These are phyloP conservation scores for Neodon shergylaensis DNA, from an alignment of 2,113 vertebrate species.

Conservation along the genomic window DNA sequence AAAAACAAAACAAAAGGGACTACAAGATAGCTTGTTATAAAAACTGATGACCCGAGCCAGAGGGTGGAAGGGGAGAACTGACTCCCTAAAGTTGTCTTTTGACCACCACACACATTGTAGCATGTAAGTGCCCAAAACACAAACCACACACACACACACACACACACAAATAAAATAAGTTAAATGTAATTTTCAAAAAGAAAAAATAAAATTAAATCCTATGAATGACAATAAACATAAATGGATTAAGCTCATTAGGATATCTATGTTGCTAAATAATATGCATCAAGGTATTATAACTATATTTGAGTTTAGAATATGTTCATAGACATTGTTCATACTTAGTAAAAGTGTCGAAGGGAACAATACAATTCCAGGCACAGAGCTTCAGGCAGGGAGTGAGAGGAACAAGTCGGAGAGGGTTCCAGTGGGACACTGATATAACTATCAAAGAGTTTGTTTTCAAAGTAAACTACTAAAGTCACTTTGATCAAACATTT, in stretches of 20 bases:
- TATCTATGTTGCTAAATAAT: neutral
- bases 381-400: neutral
- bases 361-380: neutral
- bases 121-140: neutral
- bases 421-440: no score
- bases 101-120: neutral
- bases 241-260: slow-evolving; percentile 26
- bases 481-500: neutral
- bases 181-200: neutral
- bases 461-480: slow-evolving; percentile 16
- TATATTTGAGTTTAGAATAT: neutral
- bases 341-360: neutral
- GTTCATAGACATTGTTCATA: neutral
- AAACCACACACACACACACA: neutral
- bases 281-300: neutral
- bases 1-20: neutral
- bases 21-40: neutral
- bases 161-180: neutral
- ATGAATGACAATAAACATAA: slow-evolving; percentile 50
- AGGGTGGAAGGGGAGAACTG: neutral
- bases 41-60: neutral
- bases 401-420: neutral
- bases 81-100: neutral
- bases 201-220: neutral
- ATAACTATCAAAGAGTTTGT: neutral